phyloP scores from a whole-genome alignment of 2,797 vertebrate genomes.

The Sebastes umbrosus region DNA sequence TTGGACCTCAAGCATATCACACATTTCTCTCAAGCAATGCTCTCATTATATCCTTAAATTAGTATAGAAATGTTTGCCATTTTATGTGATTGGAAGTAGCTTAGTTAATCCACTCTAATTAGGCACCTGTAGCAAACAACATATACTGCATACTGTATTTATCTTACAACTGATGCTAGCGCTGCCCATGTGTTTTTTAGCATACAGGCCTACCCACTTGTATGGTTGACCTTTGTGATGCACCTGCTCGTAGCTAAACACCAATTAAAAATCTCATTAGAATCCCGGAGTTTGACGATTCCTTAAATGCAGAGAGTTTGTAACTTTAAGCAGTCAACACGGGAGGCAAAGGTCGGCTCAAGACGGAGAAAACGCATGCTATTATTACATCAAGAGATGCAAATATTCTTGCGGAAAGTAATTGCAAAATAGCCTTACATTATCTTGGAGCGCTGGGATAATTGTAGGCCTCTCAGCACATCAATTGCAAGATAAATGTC shows the following conservation, averaged over 20 bases:
- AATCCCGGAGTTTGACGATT: neutral
- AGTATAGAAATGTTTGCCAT: neutral
- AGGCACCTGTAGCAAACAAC: neutral
- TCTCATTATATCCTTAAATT: neutral
- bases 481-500: neutral
- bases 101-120: conserved; percentile 30
- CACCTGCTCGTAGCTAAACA: conserved; percentile 12
- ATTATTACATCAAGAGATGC: neutral
- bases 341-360: neutral
- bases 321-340: neutral
- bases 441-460: neutral
- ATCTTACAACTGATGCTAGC: neutral
- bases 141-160: neutral
- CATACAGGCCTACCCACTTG: neutral
- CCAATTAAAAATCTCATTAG: conserved; percentile 34
- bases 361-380: neutral
- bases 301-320: conserved; percentile 6
- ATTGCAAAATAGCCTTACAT: conserved; percentile 5
- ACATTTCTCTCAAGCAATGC: neutral
- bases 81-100: neutral
- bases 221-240: conserved; percentile 16
- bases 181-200: neutral
- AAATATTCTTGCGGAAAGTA: neutral
- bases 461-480: neutral
- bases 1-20: neutral